Evolutionary conservation across 2,797 vertebrate species (phyloP).

Genomic region (Selene dorsalis): DNA sequence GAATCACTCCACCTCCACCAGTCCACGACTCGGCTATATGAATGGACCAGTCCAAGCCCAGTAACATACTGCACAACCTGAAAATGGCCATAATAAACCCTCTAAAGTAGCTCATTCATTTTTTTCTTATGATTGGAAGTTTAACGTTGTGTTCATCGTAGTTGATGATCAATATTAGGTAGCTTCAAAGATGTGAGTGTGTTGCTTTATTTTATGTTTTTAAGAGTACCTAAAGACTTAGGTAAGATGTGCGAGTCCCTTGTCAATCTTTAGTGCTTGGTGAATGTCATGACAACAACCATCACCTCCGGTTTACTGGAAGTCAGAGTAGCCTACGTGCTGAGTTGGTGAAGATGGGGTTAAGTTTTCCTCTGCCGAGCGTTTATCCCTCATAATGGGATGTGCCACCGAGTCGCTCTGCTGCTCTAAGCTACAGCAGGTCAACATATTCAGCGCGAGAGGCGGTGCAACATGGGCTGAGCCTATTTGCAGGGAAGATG

Average conservation of each 20-base stretch:
- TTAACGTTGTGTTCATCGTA: neutral
- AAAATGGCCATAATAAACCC: neutral
- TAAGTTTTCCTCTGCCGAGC: constrained; percentile 69
- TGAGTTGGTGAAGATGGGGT: constrained; percentile 74
- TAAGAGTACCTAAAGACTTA: neutral
- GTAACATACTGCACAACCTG: neutral
- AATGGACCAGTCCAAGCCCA: neutral
- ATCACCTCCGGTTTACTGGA: too few species aligned
- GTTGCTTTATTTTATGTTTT: neutral
- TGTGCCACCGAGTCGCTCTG: constrained; percentile 77
- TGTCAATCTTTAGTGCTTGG: too few species aligned
- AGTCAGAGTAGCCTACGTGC: neutral
- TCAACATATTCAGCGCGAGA: constrained; percentile 74
- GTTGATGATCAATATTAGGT: neutral
- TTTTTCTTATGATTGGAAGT: neutral
- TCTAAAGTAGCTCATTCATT: neutral
- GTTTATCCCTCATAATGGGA: constrained; percentile 83
- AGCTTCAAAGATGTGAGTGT: neutral
- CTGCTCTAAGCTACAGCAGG: constrained; percentile 77
- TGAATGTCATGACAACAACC: too few species aligned
- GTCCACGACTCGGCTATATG: neutral
- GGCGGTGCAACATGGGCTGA: constrained; percentile 76
- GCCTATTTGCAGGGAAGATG: constrained; percentile 53
- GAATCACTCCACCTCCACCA: neutral
- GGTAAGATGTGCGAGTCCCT: neutral